Conservation (phyloP, 2,797 vertebrate genomes). For the Adelosebastes latens region DNA sequence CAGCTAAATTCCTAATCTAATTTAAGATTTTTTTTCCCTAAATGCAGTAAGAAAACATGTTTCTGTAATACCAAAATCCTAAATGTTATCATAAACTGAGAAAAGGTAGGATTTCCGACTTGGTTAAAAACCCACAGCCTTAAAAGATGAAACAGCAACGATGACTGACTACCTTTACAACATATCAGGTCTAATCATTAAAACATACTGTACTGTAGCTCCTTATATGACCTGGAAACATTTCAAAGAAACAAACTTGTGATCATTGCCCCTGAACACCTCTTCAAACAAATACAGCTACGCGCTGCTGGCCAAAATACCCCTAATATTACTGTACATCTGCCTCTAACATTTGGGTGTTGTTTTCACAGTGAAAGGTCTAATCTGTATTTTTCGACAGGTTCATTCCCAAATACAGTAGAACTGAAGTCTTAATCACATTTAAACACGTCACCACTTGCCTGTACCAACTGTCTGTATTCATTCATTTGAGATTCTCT, state of each 20-base stretch:
- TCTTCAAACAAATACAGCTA: neutral
- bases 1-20: neutral
- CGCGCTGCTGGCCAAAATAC: no score
- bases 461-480: no score
- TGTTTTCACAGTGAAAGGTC: no score
- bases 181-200: neutral
- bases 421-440: no score
- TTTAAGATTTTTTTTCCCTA: neutral
- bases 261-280: neutral
- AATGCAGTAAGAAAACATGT: neutral
- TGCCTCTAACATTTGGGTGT: rapidly evolving
- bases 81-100: neutral
- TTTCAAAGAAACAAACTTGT: neutral
- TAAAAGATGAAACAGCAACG: neutral
- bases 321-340: no score
- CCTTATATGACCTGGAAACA: neutral
- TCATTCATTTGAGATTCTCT: neutral
- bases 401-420: no score
- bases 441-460: no score
- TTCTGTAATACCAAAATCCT: neutral
- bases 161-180: neutral
- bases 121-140: neutral
- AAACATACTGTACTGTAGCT: neutral
- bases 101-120: no score
- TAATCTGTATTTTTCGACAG: no score